Percentiles rank a stretch among this genome's conserved stretches.
Evolutionary conservation across 2,797 vertebrate species (phyloP).

Genomic region (Amphiprion clarkii): DNA sequence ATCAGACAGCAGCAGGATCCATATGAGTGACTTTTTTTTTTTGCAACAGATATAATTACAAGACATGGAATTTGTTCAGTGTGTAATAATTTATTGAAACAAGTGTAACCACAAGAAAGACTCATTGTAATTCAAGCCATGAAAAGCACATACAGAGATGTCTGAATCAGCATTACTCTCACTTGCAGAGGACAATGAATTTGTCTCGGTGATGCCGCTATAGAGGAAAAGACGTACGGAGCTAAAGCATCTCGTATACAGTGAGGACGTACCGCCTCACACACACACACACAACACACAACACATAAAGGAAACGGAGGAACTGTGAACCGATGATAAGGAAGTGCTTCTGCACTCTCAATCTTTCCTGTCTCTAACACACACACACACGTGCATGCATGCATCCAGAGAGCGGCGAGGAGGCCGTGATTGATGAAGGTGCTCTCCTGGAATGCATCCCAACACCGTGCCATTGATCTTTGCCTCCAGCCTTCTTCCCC

Average conservation of each 20-base stretch:
- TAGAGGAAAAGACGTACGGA: slow-evolving; percentile 5
- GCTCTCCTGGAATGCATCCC: slow-evolving; percentile 77
- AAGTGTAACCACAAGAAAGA: slow-evolving; percentile 1
- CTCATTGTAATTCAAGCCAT: slow-evolving; percentile 11
- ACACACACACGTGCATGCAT: slow-evolving; percentile 7
- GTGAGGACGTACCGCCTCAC: slow-evolving; percentile 28
- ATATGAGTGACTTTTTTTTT: too few relatives aligned
- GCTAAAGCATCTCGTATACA: slow-evolving; percentile 17
- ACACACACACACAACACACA: slow-evolving; percentile 22
- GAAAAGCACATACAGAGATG: background rate
- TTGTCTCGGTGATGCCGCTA: background rate
- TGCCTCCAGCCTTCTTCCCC: slow-evolving; percentile 58
- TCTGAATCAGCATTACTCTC: background rate
- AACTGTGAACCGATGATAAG: slow-evolving; percentile 77
- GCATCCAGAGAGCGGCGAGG: slow-evolving; percentile 34
- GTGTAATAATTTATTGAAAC: background rate
- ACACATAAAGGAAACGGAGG: slow-evolving; percentile 56
- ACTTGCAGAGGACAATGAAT: slow-evolving; percentile 21
- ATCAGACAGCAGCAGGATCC: too few relatives aligned
- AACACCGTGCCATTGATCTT: slow-evolving; percentile 82
- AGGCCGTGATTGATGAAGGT: slow-evolving; percentile 81
- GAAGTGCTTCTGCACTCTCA: slow-evolving; percentile 70
- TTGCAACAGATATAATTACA: too few relatives aligned
- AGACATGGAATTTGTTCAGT: too few relatives aligned
- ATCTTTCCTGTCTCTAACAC: slow-evolving; percentile 62